These are phyloP conservation scores for Phrynocephalus vlangalii DNA, from an alignment of 2,797 vertebrate species.

Conservation along the genomic window DNA sequence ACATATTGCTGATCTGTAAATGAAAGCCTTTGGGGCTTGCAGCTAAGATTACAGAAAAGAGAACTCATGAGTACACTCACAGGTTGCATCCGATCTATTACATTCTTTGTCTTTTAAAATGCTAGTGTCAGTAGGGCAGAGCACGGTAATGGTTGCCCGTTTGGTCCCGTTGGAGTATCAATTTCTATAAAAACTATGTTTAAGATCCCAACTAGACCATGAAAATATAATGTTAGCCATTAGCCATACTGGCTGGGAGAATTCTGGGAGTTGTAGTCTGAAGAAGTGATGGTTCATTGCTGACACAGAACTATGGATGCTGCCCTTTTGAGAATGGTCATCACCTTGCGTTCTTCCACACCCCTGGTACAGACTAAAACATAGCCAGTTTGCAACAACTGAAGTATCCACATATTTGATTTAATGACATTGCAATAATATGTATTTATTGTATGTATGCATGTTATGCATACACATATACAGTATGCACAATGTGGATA, in stretches of 20 bases:
- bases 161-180: background rate
- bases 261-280: background rate
- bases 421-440: background rate
- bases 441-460: background rate
- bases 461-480: too few relatives aligned
- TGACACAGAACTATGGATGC: too few relatives aligned
- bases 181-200: background rate
- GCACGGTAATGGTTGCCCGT: background rate
- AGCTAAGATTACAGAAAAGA: background rate
- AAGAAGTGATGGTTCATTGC: background rate
- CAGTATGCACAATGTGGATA: too few relatives aligned
- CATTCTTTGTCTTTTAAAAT: background rate
- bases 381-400: background rate
- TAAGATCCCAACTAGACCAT: background rate
- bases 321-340: background rate
- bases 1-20: background rate
- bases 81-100: too few relatives aligned
- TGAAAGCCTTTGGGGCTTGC: background rate
- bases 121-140: background rate
- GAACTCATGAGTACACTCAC: background rate
- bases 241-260: background rate
- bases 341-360: background rate
- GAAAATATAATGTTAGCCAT: too few relatives aligned
- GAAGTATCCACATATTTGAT: background rate
- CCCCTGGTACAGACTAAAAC: background rate